Percentiles rank a stretch among this genome's conserved stretches.
Evolutionary conservation across 2,113 vertebrate species (phyloP).

Genomic region (Chunga burmeisteri): DNA sequence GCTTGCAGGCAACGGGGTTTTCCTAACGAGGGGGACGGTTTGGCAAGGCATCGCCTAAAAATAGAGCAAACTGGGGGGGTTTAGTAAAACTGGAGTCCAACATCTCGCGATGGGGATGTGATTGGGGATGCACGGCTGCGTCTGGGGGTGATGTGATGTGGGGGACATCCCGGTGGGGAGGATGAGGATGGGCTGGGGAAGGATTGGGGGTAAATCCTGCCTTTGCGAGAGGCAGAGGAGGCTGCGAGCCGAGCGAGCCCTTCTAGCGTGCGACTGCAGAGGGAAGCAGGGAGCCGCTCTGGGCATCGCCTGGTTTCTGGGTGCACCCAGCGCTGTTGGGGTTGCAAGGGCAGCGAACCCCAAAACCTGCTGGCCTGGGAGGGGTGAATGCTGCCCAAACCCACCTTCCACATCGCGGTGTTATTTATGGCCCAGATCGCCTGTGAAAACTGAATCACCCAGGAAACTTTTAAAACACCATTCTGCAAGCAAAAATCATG

Average conservation of each 20-base stretch:
- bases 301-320: background rate
- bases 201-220: background rate
- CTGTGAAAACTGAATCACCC: fast-evolving
- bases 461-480: fast-evolving
- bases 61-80: fast-evolving
- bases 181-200: background rate
- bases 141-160: background rate
- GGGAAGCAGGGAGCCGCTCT: conserved; percentile 35
- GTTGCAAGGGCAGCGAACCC: background rate
- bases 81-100: fast-evolving
- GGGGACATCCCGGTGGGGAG: fast-evolving
- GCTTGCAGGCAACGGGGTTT: fast-evolving
- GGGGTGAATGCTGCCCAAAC: background rate
- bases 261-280: background rate
- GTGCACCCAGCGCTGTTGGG: background rate
- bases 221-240: background rate
- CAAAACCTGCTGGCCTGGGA: background rate
- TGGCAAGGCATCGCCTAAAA: background rate
- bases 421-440: fast-evolving
- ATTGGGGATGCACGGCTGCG: fast-evolving
- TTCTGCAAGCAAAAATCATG: fast-evolving
- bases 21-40: fast-evolving
- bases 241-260: background rate
- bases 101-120: fast-evolving
- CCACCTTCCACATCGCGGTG: fast-evolving